Evolutionary conservation across 2,797 vertebrate species (phyloP), one percentile per base, ranked within the genome.

Genomic region (Odontamblyopus lacepedii): DNA sequence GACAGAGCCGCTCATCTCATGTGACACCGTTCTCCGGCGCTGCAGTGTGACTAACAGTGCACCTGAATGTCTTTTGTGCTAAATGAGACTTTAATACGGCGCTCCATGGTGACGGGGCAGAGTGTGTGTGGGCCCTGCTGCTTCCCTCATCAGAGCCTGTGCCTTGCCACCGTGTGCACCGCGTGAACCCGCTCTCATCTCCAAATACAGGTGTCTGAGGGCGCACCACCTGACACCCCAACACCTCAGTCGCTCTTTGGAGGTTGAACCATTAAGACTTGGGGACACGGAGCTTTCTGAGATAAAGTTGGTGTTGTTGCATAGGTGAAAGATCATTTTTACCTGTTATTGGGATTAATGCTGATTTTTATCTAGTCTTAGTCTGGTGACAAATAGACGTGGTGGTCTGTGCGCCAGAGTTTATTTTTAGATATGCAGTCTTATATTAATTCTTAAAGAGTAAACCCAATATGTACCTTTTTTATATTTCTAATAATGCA

Each of bases 81-180:
- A 92, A 94, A 94, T 92, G 88, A 90, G 92, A 93, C 89, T 93
- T 93, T 94, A 94, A 94, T 94, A 91, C 82, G 87, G 89, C 82
- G 81, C 87, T 90, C 91, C 88, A 91, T 85, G 89, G 92, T 89
- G 91, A 94, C 89, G 86, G 86, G 84, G 86, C 87, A 79, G 71
- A 89, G 87, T 85, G 89, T 90, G 85, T 88, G 84, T 75, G 82
- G 84, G 81, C 80, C 88, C 86, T 55, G 87, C 89, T 90, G 89
- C 73, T 90, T 81, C 86, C 82, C 86, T 88, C 86, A 91, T 93
- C 91, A 89, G 35, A 78, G 88, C 70, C 23, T 82, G 76, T 82
- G 84, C 71, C 83, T 89, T 83, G 88, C 90, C 89, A 88, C 77
- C 85, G 83, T 69, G 82, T 15, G 74, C 88, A 13, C 88, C 53